Percentiles rank a stretch among this genome's conserved stretches.
Conservation (phyloP, 1,140 invertebrate genomes). For the Drosophila melanica region DNA sequence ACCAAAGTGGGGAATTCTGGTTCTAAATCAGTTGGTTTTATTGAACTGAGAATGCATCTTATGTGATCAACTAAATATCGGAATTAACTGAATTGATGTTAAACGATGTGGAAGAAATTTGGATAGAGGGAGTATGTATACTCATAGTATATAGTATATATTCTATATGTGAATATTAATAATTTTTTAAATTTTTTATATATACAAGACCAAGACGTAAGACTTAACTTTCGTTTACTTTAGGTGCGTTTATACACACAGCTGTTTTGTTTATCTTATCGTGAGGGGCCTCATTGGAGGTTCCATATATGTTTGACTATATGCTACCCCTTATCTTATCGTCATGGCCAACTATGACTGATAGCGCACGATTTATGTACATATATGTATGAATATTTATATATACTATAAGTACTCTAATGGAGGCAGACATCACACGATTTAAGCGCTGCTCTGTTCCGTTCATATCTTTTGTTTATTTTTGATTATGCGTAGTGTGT, state of each 20-base stretch:
- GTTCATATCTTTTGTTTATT: conserved; percentile 41
- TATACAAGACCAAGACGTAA: not conserved
- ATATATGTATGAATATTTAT: conserved; percentile 14
- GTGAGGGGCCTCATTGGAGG: conserved; percentile 33
- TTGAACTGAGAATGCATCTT: too few species aligned
- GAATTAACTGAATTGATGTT: too few species aligned
- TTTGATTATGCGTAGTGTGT: conserved; percentile 38
- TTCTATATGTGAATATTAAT: conserved; percentile 1
- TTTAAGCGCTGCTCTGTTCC: conserved; percentile 12
- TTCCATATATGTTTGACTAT: conserved; percentile 1
- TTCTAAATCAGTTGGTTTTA: too few species aligned
- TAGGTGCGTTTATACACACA: conserved; percentile 43
- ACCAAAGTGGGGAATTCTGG: too few species aligned
- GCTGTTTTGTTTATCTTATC: conserved; percentile 56
- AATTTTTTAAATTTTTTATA: conserved; percentile 11
- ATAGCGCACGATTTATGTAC: conserved; percentile 23
- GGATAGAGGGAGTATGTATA: not conserved
- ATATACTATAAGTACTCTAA: not conserved
- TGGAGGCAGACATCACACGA: conserved; percentile 40
- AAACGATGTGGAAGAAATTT: too few species aligned
- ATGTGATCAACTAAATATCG: too few species aligned
- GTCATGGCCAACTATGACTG: conserved; percentile 38
- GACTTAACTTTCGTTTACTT: conserved; percentile 40
- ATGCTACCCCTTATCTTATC: conserved; percentile 36
- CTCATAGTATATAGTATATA: conserved; percentile 18